Conservation (phyloP, 1,140 invertebrate genomes). For the Catajapyx aquilonaris region DNA sequence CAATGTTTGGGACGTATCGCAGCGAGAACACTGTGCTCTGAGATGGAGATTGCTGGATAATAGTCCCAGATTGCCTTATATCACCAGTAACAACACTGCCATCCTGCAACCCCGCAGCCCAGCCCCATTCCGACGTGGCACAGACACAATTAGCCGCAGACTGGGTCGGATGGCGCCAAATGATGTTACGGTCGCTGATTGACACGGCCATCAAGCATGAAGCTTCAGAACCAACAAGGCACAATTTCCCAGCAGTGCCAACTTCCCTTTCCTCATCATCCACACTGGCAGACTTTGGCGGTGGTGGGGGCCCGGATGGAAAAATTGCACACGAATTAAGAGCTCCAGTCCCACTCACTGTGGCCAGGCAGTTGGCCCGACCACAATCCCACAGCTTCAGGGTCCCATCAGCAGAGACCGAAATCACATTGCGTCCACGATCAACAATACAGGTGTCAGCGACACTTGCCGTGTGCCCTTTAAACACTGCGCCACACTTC, state of each 20-base stretch:
- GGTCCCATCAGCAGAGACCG: constrained; percentile 46
- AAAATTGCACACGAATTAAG: constrained; percentile 26
- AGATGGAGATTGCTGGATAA: constrained; percentile 23
- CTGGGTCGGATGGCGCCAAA: constrained; percentile 20
- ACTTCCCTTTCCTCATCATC: constrained; percentile 28
- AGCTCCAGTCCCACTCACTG: constrained; percentile 22
- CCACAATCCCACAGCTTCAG: constrained; percentile 49
- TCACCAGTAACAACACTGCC: constrained; percentile 22
- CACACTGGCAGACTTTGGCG: constrained; percentile 3
- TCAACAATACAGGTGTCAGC: constrained; percentile 42
- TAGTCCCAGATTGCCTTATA: constrained; percentile 7
- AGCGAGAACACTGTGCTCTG: constrained; percentile 24
- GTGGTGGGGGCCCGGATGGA: constrained; percentile 11
- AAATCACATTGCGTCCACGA: constrained; percentile 45
- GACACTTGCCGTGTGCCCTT: constrained; percentile 40
- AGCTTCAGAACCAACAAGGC: constrained; percentile 39
- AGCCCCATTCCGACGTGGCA: constrained; percentile 18
- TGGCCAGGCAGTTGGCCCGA: constrained; percentile 29
- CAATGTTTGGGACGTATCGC: constrained; percentile 16
- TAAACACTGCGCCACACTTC: constrained; percentile 37
- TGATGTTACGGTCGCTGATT: constrained; percentile 27
- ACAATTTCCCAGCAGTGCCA: constrained; percentile 37
- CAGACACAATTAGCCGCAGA: constrained; percentile 29
- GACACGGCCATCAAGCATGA: constrained; percentile 30
- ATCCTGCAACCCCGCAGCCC: constrained; percentile 26